Conservation (phyloP, 2,113 vertebrate species). For the Tonatia bakeri region DNA sequence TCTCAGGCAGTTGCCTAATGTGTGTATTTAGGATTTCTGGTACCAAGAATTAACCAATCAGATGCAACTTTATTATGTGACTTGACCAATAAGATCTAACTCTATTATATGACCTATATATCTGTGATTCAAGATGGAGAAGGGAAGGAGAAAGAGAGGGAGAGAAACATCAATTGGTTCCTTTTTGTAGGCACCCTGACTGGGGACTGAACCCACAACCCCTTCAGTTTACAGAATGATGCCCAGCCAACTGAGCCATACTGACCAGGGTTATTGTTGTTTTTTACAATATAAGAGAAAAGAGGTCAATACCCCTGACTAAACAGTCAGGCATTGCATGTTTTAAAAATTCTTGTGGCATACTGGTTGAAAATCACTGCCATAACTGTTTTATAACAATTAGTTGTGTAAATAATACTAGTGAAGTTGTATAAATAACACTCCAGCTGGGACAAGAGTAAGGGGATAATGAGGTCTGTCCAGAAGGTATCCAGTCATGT, state of each 20-base stretch:
- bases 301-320: neutral
- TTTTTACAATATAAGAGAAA: neutral
- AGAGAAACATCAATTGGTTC: no score
- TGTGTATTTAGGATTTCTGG: neutral
- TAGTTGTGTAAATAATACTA: neutral
- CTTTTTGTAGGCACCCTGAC: no score
- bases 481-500: no score
- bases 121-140: neutral
- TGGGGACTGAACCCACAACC: no score
- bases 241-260: no score
- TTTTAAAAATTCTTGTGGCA: neutral
- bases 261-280: neutral
- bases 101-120: neutral
- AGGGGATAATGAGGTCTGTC: neutral
- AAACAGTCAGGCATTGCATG: neutral
- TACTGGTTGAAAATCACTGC: neutral
- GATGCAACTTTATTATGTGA: neutral
- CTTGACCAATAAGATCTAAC: neutral
- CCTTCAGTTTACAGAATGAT: no score
- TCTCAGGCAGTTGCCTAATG: neutral
- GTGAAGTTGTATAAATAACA: neutral
- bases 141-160: no score
- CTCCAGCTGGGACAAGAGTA: neutral
- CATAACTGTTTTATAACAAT: neutral
- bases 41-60: neutral